Base-by-base conservation (phyloP, 1,140 invertebrate species). In the Pseudobourletiella spinata region DNA sequence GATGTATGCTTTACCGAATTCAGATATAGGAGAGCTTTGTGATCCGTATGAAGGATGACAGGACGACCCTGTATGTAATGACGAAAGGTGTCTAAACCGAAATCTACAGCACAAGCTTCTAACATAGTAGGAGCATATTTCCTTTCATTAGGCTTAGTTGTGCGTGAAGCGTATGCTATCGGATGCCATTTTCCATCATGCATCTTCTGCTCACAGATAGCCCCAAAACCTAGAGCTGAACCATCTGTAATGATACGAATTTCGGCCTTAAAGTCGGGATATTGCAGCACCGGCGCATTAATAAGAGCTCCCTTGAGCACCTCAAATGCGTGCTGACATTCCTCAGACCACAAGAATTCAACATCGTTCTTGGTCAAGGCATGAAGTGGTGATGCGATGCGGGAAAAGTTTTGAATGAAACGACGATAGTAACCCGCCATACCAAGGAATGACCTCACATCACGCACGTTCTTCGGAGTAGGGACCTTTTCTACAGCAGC, bases 91-190 rank as follows among this genome's bases (percentile, higher is more conserved):
- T 75, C 72, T 1, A 80, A 71, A 2, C 72, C 74, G 62, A 67
- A 79, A 1, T 79, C 60, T 1, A 81, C 69, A 0, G 72, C 70
- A 6, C 78, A 60, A 25, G 71, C 72, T 69, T 82, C 78, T 60
- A 74, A 75, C 30, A 81, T 76, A n/a, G 76, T 71, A 50, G 76
- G 72, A 2, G 73, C 50, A 55, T 80, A 80, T 57, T 75, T 78
- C 59, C 66, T 59, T 59, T 80, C 75, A 16, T 77, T 70, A 6
- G 48, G 4, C 26, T 61, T 67, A 18, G 79, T 56, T 0, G 71
- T 64, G 52, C 60, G 57, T 2, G 58, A 42, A 3, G 56, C 59
- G n/a, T n/a, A n/a, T 30, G 25, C 73, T 1, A 65, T 71, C 11
- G 72, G 63, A 8, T 70, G 65, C 43, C 55, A 39, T 54, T 71